Conservation (phyloP, 2,797 vertebrate genomes). For the Poecile montanus region DNA sequence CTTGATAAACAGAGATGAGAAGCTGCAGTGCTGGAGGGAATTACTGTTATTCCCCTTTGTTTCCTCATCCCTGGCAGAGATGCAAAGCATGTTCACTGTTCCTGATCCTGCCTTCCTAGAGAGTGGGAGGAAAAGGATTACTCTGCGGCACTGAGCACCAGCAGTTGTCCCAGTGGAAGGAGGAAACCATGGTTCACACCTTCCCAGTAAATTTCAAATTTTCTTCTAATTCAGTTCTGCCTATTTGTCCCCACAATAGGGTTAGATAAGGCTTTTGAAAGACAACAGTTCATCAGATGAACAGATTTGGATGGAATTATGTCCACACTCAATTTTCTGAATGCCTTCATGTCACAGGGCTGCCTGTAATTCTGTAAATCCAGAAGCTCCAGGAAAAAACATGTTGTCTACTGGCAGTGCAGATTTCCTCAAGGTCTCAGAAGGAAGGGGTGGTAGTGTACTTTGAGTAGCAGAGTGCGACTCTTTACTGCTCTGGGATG, state of each 20-base stretch:
- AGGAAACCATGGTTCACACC: background rate
- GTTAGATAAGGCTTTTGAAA: background rate
- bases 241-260: background rate
- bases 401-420: background rate
- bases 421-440: background rate
- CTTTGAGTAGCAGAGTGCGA: background rate
- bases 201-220: background rate
- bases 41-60: background rate
- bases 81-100: background rate
- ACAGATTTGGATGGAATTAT: background rate
- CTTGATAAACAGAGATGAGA: background rate
- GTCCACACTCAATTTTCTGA: background rate
- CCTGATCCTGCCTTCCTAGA: background rate
- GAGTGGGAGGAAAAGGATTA: constrained; percentile 26
- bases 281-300: background rate
- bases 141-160: background rate
- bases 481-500: background rate
- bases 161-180: background rate
- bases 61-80: background rate
- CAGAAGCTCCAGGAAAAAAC: background rate
- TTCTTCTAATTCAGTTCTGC: background rate
- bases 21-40: background rate
- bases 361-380: background rate
- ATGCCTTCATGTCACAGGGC: background rate
- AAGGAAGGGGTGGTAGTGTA: background rate